Percentiles rank a stretch among this genome's conserved stretches.
Evolutionary conservation across 2,888 invertebrate species (phyloP).

Genomic region (Teinopalpus imperialis): DNA sequence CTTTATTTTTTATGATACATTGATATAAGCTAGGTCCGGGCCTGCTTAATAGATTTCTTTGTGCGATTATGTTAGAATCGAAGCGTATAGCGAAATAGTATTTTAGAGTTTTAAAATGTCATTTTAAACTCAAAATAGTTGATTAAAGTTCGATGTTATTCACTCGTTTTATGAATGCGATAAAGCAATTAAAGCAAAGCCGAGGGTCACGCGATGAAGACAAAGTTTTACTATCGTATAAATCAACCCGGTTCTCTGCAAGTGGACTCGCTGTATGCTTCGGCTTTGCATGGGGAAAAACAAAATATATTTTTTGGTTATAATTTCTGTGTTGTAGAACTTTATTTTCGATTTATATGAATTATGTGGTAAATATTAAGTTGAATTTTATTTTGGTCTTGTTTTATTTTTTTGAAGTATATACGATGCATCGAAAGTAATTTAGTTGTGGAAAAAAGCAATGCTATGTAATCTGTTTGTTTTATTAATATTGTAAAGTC

Average conservation of each 20-base stretch:
- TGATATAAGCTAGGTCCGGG: too few relatives aligned
- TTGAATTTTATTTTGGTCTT: neutral
- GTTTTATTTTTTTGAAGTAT: constrained; percentile 25
- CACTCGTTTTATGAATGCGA: constrained; percentile 23
- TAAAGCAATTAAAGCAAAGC: constrained; percentile 25
- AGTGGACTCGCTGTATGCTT: constrained; percentile 19
- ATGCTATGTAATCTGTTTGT: too few relatives aligned
- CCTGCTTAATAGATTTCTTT: too few relatives aligned
- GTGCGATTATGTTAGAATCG: too few relatives aligned
- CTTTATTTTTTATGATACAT: too few relatives aligned
- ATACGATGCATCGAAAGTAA: too few relatives aligned
- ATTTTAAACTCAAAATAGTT: constrained; percentile 10
- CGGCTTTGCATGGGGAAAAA: constrained; percentile 10
- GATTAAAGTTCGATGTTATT: constrained; percentile 21
- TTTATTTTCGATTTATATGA: constrained; percentile 14
- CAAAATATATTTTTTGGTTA: constrained; percentile 16
- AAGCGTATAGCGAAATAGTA: too few relatives aligned
- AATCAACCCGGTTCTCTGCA: constrained; percentile 19
- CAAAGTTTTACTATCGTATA: constrained; percentile 25
- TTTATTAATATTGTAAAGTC: too few relatives aligned
- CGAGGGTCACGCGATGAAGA: constrained; percentile 18
- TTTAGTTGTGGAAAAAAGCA: too few relatives aligned
- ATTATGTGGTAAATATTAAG: constrained; percentile 3
- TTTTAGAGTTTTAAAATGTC: constrained; percentile 1
- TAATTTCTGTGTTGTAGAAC: constrained; percentile 13